Conservation (phyloP, 1,140 invertebrate genomes). For the Neotoxoptera formosana region DNA sequence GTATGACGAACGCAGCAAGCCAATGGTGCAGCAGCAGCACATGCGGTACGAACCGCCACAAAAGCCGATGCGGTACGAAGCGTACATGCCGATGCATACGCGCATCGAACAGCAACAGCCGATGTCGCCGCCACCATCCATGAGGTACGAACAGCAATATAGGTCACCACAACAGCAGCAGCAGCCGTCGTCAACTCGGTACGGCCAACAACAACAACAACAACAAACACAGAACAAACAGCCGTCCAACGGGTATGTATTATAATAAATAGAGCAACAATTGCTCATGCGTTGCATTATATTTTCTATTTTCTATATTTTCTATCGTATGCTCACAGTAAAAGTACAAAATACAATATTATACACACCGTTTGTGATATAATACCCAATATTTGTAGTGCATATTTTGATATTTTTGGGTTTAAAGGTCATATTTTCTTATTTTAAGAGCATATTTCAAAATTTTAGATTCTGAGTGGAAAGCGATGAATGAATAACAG, state of each 20-base stretch:
- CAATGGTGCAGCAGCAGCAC: not conserved
- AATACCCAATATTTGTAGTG: no score
- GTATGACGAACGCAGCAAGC: not conserved
- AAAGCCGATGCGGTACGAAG: slow-evolving; percentile 2
- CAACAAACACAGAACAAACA: not conserved
- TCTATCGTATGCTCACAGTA: no score
- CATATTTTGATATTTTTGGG: no score
- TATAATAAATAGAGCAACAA: not conserved
- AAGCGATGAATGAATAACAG: no score
- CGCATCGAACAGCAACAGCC: not conserved
- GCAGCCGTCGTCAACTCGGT: not conserved
- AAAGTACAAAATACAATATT: no score
- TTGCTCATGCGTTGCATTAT: no score
- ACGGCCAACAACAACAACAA: not conserved
- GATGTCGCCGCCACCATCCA: not conserved
- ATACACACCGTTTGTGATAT: no score
- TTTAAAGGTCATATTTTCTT: no score
- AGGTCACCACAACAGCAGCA: not conserved
- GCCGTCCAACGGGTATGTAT: not conserved
- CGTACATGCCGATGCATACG: not conserved
- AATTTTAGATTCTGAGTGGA: no score
- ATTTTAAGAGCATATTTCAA: no score
- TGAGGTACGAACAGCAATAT: not conserved
- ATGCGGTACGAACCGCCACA: slow-evolving; percentile 29
- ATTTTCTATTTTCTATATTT: no score